Evolutionary conservation across 2,888 invertebrate species (phyloP).

Genomic region (Drosophila nr. medialis): DNA sequence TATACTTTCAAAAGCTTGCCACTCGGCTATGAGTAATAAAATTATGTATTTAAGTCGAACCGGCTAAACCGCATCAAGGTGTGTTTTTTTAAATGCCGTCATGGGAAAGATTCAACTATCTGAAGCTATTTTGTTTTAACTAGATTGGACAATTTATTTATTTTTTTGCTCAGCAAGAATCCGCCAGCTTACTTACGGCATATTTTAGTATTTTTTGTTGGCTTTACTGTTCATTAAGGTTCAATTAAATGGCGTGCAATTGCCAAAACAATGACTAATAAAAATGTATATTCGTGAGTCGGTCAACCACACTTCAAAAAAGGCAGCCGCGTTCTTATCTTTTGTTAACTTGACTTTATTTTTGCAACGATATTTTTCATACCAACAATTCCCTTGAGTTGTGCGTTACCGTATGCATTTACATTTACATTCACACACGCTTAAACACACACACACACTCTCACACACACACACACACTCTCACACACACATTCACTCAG

Average conservation of each 20-base stretch:
- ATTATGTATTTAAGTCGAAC: not conserved
- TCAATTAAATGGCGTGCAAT: constrained; percentile 27
- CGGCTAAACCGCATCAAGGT: not conserved
- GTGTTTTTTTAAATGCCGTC: not conserved
- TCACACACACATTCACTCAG: not conserved
- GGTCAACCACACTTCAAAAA: constrained; percentile 42
- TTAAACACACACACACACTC: too few relatives aligned
- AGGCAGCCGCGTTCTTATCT: constrained; percentile 38
- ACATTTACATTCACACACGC: constrained; percentile 26
- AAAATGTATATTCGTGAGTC: constrained; percentile 18
- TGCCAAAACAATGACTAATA: constrained; percentile 37
- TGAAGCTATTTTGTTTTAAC: not conserved
- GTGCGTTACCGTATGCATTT: constrained; percentile 38
- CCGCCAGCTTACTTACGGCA: not conserved
- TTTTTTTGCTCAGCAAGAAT: not conserved
- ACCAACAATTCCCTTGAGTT: constrained; percentile 57
- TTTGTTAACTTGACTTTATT: constrained; percentile 28
- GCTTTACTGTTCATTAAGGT: constrained; percentile 19
- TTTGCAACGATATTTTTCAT: constrained; percentile 54
- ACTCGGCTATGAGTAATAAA: constrained; percentile 7
- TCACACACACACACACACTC: not conserved
- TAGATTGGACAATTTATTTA: not conserved
- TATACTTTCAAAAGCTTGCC: constrained; percentile 1
- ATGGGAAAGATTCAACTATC: not conserved
- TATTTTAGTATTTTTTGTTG: not conserved